A percentile compares a stretch with the other conserved stretches of the same genome.
phyloP scores from a whole-genome alignment of 2,113 vertebrate genomes.

The Nipponia nippon region DNA sequence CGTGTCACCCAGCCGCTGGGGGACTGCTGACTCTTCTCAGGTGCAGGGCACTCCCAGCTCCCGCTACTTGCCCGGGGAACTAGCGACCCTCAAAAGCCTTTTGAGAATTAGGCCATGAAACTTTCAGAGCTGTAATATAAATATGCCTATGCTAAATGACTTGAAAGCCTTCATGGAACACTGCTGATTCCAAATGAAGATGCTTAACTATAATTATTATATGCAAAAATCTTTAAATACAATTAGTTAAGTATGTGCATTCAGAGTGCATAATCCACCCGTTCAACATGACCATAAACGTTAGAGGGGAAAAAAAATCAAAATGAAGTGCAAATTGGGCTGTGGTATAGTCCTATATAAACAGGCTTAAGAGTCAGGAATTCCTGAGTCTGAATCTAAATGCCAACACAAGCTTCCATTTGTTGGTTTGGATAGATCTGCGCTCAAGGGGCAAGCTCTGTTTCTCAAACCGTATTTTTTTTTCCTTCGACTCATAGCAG shows the following conservation, averaged over 20 bases:
- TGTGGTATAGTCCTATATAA: conserved; percentile 55
- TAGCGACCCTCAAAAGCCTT: neutral
- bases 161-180: rapidly evolving
- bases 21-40: neutral
- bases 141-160: neutral
- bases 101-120: neutral
- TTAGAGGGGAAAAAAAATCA: neutral
- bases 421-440: conserved; percentile 46
- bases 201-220: neutral
- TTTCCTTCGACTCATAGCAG: neutral
- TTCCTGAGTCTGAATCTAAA: conserved; percentile 40
- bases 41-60: neutral
- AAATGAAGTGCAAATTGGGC: conserved; percentile 61
- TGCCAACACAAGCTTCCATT: conserved; percentile 63
- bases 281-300: neutral
- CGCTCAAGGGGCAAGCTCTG: neutral
- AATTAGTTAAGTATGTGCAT: neutral
- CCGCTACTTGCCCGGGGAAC: neutral
- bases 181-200: neutral
- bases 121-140: neutral
- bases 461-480: neutral
- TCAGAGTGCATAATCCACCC: neutral
- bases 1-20: neutral
- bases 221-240: neutral
- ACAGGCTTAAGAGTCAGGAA: conserved; percentile 66